Evolutionary conservation across 1,140 invertebrate genomes (phyloP).

Genomic region (Andrena cerasifolii): DNA sequence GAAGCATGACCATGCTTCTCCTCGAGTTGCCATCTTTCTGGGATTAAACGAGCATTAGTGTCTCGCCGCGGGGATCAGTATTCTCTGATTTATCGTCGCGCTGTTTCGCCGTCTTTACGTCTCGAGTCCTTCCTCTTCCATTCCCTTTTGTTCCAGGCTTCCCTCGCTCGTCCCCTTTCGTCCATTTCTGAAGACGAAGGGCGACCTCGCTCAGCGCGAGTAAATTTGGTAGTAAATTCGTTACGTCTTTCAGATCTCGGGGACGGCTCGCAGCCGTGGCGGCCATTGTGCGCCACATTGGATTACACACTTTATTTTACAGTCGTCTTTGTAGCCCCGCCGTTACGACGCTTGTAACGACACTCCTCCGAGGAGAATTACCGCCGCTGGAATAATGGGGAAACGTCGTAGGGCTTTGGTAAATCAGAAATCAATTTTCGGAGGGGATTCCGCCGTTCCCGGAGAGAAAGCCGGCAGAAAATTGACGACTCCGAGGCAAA

Average conservation of each 20-base stretch:
- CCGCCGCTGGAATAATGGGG: background rate
- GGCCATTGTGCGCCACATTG: background rate
- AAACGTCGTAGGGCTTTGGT: background rate
- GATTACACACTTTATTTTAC: conserved; percentile 17
- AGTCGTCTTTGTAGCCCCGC: conserved; percentile 22
- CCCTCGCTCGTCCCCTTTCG: conserved; percentile 8
- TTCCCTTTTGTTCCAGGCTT: background rate
- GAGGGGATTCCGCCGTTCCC: background rate
- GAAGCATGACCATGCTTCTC: conserved; percentile 1
- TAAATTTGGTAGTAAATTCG: conserved; percentile 40
- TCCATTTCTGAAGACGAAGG: background rate
- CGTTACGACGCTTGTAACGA: background rate
- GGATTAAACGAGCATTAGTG: conserved; percentile 60
- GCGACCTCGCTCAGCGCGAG: conserved; percentile 27
- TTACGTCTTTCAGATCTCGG: conserved; percentile 9
- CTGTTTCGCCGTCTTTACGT: background rate
- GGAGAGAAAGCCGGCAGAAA: background rate
- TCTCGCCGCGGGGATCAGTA: conserved; percentile 33
- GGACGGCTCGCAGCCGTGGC: conserved; percentile 4
- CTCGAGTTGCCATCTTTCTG: conserved; percentile 9
- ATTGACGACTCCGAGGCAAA: background rate
- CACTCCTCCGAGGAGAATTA: background rate
- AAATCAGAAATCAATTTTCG: conserved; percentile 25
- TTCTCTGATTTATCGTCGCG: conserved; percentile 54
- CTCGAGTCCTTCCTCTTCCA: background rate